A percentile compares a stretch with the other conserved stretches of the same genome.
These are phyloP conservation scores for Bursaphelenchus okinawaensis DNA, from an alignment of 2,888 invertebrate genomes.

Conservation along the genomic window DNA sequence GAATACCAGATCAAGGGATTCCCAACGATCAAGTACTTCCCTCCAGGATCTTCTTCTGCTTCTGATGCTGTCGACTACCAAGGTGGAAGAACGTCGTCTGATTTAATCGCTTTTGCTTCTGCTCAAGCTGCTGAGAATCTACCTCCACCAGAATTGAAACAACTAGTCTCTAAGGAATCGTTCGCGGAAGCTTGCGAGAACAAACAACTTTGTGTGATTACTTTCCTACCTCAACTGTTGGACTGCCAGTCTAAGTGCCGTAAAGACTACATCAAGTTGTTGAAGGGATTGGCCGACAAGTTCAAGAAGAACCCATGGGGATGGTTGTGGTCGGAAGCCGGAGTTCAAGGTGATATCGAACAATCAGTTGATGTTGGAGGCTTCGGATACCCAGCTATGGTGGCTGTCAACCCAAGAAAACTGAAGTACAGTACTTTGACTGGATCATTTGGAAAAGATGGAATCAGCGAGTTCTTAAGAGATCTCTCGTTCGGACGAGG, in stretches of 20 bases:
- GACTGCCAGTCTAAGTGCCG: slow-evolving; percentile 91
- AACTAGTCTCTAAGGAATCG: slow-evolving; percentile 64
- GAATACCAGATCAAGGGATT: slow-evolving; percentile 83
- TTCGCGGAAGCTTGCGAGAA: slow-evolving; percentile 76
- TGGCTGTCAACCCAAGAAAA: slow-evolving; percentile 89
- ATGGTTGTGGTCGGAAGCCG: slow-evolving; percentile 93
- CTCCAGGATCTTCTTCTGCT: slow-evolving; percentile 64
- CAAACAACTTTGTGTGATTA: slow-evolving; percentile 78
- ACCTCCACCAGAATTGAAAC: slow-evolving; percentile 79
- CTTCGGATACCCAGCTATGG: slow-evolving; percentile 98
- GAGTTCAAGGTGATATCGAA: slow-evolving; percentile 76
- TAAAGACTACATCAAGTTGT: slow-evolving; percentile 73
- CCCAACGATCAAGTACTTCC: slow-evolving; percentile 79
- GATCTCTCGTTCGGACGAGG: slow-evolving; percentile 83
- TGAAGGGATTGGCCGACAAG: slow-evolving; percentile 75
- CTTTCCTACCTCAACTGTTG: slow-evolving; percentile 86
- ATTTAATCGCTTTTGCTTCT: slow-evolving; percentile 80
- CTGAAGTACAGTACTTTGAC: slow-evolving; percentile 84
- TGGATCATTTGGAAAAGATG: slow-evolving; percentile 77
- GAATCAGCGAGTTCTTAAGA: slow-evolving; percentile 90
- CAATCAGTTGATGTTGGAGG: slow-evolving; percentile 85
- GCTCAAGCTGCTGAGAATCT: slow-evolving; percentile 70
- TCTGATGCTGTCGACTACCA: slow-evolving; percentile 72
- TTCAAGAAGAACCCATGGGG: slow-evolving; percentile 93
- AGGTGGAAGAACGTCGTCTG: slow-evolving; percentile 81